Base-by-base conservation (phyloP, 1,140 invertebrate genomes). In the Drosophila littoralis region DNA sequence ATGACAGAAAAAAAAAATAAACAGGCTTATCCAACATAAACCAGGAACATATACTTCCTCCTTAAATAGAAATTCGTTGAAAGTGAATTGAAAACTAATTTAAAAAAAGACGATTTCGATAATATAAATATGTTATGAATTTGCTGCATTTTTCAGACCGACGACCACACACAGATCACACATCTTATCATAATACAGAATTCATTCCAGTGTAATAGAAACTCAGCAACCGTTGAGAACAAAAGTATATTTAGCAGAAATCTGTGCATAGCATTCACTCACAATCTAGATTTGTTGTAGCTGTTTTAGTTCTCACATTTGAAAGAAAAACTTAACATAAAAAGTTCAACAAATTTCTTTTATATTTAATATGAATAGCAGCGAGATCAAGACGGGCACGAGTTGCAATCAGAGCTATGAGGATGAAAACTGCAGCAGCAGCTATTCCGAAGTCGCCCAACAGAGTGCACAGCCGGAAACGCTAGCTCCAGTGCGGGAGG, bases 291-390 rank as follows among this genome's bases (percentile, higher is more conserved):
- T 33, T 68, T 61, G 50, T 60, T 74, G 33, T 35, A 55, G 42
- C 46, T 45, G 57, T 74, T 74, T 64, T 74, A 22, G 65, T 74
- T 74, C 15, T 15, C 50, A 68, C 36, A 74, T 74, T 73, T 73
- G 58, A 51, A 48, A 58, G 50, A 8, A 48, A 15, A 73, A 65
- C 48, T 64, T 22, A 33, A 48, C 60, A 71, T 46, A 54, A 54
- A 40, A 55, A 46, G 45, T 51, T 55, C 9, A 36, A 28, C 28
- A 52, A 74, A 69, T 55, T 74, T 60, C 6, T 22, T 51, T 32
- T 40, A 61, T 46, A 28, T 51, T 42, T 42, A 74, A 60, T 60
- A 74, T 68, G 71, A 69, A 60, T 33, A 36, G 28, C 65, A 69
- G 68, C 15, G 65, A 74, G 36, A 54, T 8, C 35, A 36, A 52